Evolutionary conservation across 2,888 invertebrate species (phyloP).

Genomic region (Parthenolecanium corni): DNA sequence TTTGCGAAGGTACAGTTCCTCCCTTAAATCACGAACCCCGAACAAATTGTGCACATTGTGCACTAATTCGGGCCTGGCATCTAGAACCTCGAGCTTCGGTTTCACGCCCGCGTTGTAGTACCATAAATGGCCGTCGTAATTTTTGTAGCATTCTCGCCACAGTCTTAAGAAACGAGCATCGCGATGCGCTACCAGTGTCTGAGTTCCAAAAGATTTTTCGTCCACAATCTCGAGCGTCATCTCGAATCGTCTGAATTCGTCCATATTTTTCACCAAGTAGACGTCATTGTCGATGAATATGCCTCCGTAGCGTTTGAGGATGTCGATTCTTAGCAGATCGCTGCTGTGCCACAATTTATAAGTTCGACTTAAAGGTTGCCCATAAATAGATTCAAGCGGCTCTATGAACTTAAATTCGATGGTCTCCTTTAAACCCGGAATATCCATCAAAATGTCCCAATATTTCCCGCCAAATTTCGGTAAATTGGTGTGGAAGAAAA

Average conservation of each 20-base stretch:
- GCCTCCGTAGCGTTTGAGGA: constrained; percentile 36
- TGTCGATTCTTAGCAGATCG: constrained; percentile 33
- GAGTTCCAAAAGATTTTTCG: constrained; percentile 30
- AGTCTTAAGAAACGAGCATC: constrained; percentile 36
- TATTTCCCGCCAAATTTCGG: constrained; percentile 32
- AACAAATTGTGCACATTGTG: constrained; percentile 37
- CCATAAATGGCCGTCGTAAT: constrained; percentile 35
- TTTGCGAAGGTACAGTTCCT: constrained; percentile 33
- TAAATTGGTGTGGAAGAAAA: constrained; percentile 36
- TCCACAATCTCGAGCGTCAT: constrained; percentile 36
- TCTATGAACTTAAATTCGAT: constrained; percentile 31
- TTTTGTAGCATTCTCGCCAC: constrained; percentile 36
- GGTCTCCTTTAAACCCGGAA: constrained; percentile 30
- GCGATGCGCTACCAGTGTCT: constrained; percentile 35
- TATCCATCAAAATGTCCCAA: constrained; percentile 32
- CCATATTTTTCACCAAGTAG: constrained; percentile 36
- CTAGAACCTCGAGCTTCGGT: constrained; percentile 37
- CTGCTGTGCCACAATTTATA: constrained; percentile 31
- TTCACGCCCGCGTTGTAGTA: constrained; percentile 40
- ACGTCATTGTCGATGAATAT: constrained; percentile 38
- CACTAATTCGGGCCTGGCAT: constrained; percentile 36
- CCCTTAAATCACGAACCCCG: constrained; percentile 36
- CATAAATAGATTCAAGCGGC: constrained; percentile 38
- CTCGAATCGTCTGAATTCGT: constrained; percentile 36
- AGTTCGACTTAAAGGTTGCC: constrained; percentile 32